phyloP scores from a whole-genome alignment of 1,140 invertebrate species.

The Diploscapter pachys region DNA sequence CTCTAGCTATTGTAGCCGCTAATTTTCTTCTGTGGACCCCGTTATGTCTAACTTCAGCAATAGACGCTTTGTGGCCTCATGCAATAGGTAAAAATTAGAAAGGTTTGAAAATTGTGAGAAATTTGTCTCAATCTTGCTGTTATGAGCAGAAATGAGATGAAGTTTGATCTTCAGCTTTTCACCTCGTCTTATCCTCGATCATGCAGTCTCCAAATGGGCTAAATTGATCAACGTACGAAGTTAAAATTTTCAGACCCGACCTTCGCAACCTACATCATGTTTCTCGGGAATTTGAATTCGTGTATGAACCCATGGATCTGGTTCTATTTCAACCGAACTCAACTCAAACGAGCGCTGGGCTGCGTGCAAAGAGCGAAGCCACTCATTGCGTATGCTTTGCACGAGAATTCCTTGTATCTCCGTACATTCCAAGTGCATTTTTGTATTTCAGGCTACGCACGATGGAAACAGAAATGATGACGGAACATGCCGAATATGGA shows the following conservation, averaged over 20 bases:
- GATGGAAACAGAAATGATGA: too few species aligned
- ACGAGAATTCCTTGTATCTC: too few species aligned
- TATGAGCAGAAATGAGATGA: not conserved
- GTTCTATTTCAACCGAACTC: constrained; percentile 70
- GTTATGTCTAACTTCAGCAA: constrained; percentile 66
- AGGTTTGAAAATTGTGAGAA: constrained; percentile 9
- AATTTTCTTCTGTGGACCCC: constrained; percentile 72
- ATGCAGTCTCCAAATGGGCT: too few species aligned
- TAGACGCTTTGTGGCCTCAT: constrained; percentile 45
- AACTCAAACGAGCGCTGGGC: constrained; percentile 29
- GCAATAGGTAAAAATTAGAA: constrained; percentile 44
- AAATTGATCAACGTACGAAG: constrained; percentile 23
- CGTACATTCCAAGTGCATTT: too few species aligned
- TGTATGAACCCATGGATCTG: constrained; percentile 80
- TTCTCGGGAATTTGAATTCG: constrained; percentile 73
- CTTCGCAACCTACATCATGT: constrained; percentile 68
- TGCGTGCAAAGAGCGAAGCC: not conserved
- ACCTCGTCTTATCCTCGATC: too few species aligned
- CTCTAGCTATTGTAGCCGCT: constrained; percentile 71
- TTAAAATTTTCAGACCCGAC: constrained; percentile 62
- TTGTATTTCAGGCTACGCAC: too few species aligned
- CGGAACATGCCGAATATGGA: too few species aligned
- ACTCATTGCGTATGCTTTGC: too few species aligned
- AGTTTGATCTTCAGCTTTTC: too few species aligned
- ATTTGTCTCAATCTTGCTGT: not conserved